A percentile compares a stretch with the other conserved stretches of the same genome.
Conservation (phyloP, 2,113 vertebrate genomes). For the Tachycineta bicolor region DNA sequence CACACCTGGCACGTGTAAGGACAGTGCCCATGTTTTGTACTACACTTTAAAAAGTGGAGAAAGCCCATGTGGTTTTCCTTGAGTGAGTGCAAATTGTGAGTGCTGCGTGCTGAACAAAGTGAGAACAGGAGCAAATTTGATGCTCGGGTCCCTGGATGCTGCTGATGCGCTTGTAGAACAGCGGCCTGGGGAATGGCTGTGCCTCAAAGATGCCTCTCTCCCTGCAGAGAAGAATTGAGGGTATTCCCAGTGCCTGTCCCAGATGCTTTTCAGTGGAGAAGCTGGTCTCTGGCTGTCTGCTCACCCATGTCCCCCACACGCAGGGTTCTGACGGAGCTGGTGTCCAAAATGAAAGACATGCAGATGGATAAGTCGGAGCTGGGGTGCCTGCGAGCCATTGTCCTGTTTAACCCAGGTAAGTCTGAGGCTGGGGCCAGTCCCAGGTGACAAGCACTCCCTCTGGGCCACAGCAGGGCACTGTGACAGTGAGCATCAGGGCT, state of each 20-base stretch:
- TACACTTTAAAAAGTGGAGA: background rate
- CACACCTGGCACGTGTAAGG: background rate
- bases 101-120: background rate
- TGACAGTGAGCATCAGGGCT: background rate
- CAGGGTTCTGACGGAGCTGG: slow-evolving; percentile 93
- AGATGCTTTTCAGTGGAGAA: background rate
- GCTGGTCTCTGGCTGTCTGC: background rate
- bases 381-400: slow-evolving; percentile 92
- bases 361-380: slow-evolving; percentile 97
- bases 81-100: background rate
- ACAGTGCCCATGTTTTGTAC: background rate
- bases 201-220: background rate
- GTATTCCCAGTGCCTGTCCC: background rate
- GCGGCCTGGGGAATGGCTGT: background rate
- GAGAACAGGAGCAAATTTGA: background rate
- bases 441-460: background rate
- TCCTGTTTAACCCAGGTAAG: slow-evolving; percentile 93
- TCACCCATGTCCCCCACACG: background rate
- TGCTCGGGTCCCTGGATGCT: background rate
- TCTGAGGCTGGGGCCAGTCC: background rate
- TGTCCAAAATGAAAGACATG: slow-evolving; percentile 99
- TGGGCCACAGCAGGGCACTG: background rate
- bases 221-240: background rate
- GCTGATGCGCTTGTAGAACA: background rate
- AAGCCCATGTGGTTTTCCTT: background rate